These are phyloP conservation scores for Drosophila parvula DNA, from an alignment of 1,140 invertebrate genomes.

Conservation along the genomic window DNA sequence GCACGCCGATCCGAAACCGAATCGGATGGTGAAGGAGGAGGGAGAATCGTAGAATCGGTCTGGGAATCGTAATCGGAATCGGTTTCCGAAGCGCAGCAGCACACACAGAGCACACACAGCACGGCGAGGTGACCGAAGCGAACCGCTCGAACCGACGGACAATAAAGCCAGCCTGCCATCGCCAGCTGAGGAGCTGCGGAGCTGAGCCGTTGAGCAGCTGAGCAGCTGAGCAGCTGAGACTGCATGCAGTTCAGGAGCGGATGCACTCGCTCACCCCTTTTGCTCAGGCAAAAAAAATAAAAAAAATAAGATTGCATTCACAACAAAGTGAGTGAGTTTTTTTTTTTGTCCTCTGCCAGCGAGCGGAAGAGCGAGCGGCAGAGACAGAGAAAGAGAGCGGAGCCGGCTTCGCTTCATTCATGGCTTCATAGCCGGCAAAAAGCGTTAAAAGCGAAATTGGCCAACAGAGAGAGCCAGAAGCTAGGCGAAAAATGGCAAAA, in stretches of 20 bases:
- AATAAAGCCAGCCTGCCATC: slow-evolving; percentile 75
- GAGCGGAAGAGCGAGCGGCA: slow-evolving; percentile 16
- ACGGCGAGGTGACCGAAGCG: slow-evolving; percentile 71
- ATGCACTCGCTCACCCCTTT: slow-evolving; percentile 33
- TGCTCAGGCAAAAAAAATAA: slow-evolving; percentile 1
- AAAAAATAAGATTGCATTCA: slow-evolving; percentile 52
- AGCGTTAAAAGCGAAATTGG: slow-evolving; percentile 81
- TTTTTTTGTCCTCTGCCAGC: not conserved
- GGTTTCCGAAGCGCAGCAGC: slow-evolving; percentile 56
- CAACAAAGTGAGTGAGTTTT: slow-evolving; percentile 25
- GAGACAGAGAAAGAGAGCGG: slow-evolving; percentile 17
- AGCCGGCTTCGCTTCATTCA: slow-evolving; percentile 78
- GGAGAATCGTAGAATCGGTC: slow-evolving; percentile 22
- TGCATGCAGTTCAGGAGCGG: slow-evolving; percentile 38
- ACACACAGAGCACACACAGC: slow-evolving; percentile 5
- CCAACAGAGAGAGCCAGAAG: slow-evolving; percentile 50
- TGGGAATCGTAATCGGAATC: slow-evolving; percentile 28
- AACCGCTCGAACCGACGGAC: slow-evolving; percentile 80
- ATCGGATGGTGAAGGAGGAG: not conserved
- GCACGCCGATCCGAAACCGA: slow-evolving; percentile 33
- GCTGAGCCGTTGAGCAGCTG: slow-evolving; percentile 65
- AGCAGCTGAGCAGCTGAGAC: slow-evolving; percentile 46
- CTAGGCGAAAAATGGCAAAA: slow-evolving; percentile 27
- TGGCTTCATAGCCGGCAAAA: slow-evolving; percentile 72
- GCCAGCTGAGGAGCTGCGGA: slow-evolving; percentile 46